Conservation (phyloP, 2,113 vertebrate genomes). For the Limanda limanda region DNA sequence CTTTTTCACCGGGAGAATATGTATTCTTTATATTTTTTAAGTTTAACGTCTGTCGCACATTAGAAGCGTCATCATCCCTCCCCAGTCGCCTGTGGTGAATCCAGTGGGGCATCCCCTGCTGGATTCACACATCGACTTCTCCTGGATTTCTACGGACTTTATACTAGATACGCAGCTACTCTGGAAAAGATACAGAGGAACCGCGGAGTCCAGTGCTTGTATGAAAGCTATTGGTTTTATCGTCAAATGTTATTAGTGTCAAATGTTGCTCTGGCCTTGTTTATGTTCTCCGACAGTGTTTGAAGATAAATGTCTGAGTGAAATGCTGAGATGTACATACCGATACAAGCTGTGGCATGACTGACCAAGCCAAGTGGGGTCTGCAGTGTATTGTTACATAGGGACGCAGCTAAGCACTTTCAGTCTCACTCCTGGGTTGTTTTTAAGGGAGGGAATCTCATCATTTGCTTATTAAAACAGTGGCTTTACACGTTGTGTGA, state of each 20-base stretch:
- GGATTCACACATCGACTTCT: too few species aligned
- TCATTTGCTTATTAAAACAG: conserved; percentile 16
- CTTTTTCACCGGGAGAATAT: too few species aligned
- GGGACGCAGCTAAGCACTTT: background rate
- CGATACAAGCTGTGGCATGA: conserved; percentile 67
- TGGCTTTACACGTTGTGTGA: background rate
- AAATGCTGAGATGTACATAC: conserved; percentile 56
- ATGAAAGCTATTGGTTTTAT: background rate
- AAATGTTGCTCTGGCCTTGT: conserved; percentile 11
- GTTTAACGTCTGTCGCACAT: too few species aligned
- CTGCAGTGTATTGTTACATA: conserved; percentile 23
- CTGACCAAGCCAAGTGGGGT: background rate
- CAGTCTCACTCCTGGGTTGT: conserved; percentile 4
- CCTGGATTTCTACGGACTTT: too few species aligned
- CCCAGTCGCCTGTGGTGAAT: too few species aligned
- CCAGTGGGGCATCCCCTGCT: too few species aligned
- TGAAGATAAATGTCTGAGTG: conserved; percentile 11
- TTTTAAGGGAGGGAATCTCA: conserved; percentile 16
- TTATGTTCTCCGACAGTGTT: background rate
- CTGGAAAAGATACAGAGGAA: too few species aligned
- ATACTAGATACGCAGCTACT: too few species aligned
- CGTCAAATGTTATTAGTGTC: background rate
- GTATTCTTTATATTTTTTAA: too few species aligned
- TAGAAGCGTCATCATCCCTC: too few species aligned
- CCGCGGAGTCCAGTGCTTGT: too few species aligned